A percentile compares a stretch with the other conserved stretches of the same genome.
Conservation (phyloP, 2,888 invertebrate species). For the Andrena camellia region DNA sequence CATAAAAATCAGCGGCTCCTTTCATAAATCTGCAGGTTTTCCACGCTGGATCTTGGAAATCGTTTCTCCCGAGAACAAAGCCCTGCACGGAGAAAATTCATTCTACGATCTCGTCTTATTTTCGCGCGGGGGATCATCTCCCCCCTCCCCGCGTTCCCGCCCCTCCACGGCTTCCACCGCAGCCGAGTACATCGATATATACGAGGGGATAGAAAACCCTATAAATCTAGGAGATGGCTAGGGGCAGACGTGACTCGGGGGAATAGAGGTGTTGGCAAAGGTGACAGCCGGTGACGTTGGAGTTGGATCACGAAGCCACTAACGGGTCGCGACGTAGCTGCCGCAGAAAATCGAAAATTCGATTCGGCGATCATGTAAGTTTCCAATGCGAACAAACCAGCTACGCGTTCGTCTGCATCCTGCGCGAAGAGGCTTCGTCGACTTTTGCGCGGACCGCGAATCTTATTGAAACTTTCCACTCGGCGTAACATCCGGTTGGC, state of each 20-base stretch:
- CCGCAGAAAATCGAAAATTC: slow-evolving; percentile 61
- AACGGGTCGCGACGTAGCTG: slow-evolving; percentile 34
- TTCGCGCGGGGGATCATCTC: background rate
- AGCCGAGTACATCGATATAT: slow-evolving; percentile 21
- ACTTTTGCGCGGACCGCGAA: slow-evolving; percentile 57
- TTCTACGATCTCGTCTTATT: slow-evolving; percentile 19
- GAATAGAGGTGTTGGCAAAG: slow-evolving; percentile 47
- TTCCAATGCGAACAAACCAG: slow-evolving; percentile 61
- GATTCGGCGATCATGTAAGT: slow-evolving; percentile 69
- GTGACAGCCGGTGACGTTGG: slow-evolving; percentile 44
- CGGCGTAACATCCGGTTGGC: slow-evolving; percentile 42
- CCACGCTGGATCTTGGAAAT: background rate
- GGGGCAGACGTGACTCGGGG: slow-evolving; percentile 28
- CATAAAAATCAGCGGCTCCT: background rate
- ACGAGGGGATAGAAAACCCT: slow-evolving; percentile 17
- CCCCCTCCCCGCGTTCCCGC: background rate
- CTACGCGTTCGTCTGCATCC: slow-evolving; percentile 38
- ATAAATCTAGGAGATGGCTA: slow-evolving; percentile 40
- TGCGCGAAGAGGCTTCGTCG: slow-evolving; percentile 34
- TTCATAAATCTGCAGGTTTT: background rate
- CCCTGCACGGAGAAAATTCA: background rate
- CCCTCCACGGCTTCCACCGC: background rate
- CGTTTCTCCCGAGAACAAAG: background rate
- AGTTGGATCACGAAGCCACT: slow-evolving; percentile 26
- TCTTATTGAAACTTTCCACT: slow-evolving; percentile 73